Base-by-base conservation (phyloP, 2,797 vertebrate species). In the Sandelia bainsii region DNA sequence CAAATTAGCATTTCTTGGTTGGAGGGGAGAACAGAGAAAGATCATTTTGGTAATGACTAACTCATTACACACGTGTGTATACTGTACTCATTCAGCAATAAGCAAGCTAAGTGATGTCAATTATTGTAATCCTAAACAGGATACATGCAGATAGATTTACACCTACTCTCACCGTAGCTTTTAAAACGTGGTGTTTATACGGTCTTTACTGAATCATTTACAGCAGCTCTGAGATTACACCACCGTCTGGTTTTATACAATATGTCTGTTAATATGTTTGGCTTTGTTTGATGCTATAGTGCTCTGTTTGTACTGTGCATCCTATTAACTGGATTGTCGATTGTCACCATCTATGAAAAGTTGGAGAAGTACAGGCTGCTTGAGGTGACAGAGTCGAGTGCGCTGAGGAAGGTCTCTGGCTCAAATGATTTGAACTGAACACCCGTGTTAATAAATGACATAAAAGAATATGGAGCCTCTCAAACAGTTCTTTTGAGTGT, bases 391-490 rank as follows among this genome's bases (percentile, higher is more conserved):
- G 25, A 58, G 68, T n/a, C 48, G 34, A 56, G 29, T 9, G 19
- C 7, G 37, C 34, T 49, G 25, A 68, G 29, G 20, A 22, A 42
- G 34, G 56, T 50, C 63, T 37, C 20, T 4, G 12, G 60, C 25
- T 39, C 29, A 42, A 27, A 52, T 53, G 42, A 2, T 60, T 34
- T 46, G 54, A n/a, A 39, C 44, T 57, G 42, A n/a, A 52, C 45
- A 23, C 20, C n/a, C 11, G 1, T 69, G 53, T 29, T 69, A 59
- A 45, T 64, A 34, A 62, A 62, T 29, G 6, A 65, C n/a, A 59
- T 67, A n/a, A 42, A 48, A 68, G 2, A 66, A 29, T 23, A 1
- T 22, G 2, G 16, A 45, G 50, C 20, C 45, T 42, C 11, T 20
- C 34, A 48, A 42, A 17, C 2, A 10, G 37, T 32, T 39, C 13